A percentile compares a stretch with the other conserved stretches of the same genome.
Evolutionary conservation across 1,140 invertebrate genomes (phyloP).

Genomic region (Fopius arisanus): DNA sequence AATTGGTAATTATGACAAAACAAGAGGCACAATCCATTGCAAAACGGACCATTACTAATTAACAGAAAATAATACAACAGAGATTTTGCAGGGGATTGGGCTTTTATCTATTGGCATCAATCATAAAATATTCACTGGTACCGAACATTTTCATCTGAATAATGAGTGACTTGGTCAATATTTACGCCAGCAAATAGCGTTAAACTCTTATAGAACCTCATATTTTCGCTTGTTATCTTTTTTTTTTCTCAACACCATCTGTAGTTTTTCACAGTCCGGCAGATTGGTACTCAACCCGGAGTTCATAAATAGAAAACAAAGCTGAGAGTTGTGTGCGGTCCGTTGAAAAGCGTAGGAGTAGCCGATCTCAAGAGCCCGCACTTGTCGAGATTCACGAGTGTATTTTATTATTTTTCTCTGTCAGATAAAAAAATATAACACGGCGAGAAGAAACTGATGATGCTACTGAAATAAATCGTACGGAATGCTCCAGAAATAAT

Average conservation of each 20-base stretch:
- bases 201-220: not conserved
- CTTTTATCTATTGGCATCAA: not conserved
- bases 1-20: too few relatives aligned
- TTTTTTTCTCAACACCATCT: not conserved
- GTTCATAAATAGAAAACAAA: slow-evolving; percentile 5
- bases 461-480: too few relatives aligned
- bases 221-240: too few relatives aligned
- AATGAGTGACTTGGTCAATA: not conserved
- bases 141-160: not conserved
- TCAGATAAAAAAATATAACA: too few relatives aligned
- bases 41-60: too few relatives aligned
- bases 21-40: too few relatives aligned
- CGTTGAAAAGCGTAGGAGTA: not conserved
- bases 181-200: not conserved
- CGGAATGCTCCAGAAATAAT: too few relatives aligned
- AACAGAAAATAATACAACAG: too few relatives aligned
- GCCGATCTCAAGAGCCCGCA: not conserved
- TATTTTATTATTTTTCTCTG: too few relatives aligned
- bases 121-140: not conserved
- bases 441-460: too few relatives aligned
- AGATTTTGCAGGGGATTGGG: too few relatives aligned
- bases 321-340: not conserved
- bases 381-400: too few relatives aligned
- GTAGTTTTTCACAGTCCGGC: not conserved
- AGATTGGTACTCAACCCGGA: not conserved